phyloP scores from a whole-genome alignment of 2,113 vertebrate species.

The Thunnus thynnus region DNA sequence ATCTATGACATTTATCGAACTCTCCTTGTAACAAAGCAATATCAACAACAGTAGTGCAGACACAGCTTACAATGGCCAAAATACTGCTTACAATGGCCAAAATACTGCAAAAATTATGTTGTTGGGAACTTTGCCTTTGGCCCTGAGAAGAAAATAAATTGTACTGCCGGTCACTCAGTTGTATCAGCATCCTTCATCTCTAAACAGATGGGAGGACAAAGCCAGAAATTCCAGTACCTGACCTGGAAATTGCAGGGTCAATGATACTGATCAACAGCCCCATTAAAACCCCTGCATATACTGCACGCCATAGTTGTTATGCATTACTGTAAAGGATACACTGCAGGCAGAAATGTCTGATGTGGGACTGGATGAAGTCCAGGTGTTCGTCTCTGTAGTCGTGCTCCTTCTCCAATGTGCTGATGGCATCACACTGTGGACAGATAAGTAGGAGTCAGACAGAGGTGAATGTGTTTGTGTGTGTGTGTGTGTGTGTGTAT shows the following conservation, averaged over 20 bases:
- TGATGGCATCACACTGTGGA: conserved; percentile 96
- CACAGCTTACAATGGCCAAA: not conserved
- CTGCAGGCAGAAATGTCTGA: conserved; percentile 96
- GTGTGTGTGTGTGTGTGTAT: not conserved
- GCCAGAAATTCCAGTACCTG: not conserved
- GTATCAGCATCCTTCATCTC: not conserved
- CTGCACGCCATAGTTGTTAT: not conserved
- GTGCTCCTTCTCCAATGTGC: conserved; percentile 97
- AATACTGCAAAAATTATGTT: not conserved
- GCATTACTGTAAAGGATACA: conserved; percentile 91
- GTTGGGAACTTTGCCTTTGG: not conserved
- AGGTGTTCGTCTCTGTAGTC: conserved; percentile 99
- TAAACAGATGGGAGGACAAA: not conserved
- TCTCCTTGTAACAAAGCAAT: conserved; percentile 41
- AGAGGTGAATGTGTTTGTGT: not conserved
- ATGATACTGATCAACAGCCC: conserved; percentile 10
- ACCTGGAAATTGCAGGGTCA: not conserved
- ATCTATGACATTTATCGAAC: conserved; percentile 21
- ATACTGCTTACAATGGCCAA: not conserved
- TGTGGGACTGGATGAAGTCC: conserved; percentile 97
- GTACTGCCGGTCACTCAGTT: not conserved
- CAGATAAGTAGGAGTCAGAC: conserved; percentile 27
- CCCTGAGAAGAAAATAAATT: conserved; percentile 8
- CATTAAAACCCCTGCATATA: not conserved
- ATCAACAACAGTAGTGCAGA: conserved; percentile 1